Percentiles rank a stretch among this genome's conserved stretches.
phyloP scores from a whole-genome alignment of 2,113 vertebrate genomes.

The Verasper variegatus region DNA sequence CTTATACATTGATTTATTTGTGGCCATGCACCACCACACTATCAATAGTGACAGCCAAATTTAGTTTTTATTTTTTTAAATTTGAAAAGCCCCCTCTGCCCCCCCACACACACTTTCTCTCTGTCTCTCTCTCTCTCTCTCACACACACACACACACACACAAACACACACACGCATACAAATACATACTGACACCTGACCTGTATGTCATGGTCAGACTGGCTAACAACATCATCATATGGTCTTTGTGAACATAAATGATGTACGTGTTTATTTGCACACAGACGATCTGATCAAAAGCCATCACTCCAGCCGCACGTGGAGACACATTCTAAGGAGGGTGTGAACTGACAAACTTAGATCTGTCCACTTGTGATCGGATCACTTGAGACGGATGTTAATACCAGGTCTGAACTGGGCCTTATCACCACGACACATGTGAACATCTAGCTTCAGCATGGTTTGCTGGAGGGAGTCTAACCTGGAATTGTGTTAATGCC shows the following conservation, averaged over 20 bases:
- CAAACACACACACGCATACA: background rate
- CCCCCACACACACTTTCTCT: too few species aligned
- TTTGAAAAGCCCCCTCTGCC: too few species aligned
- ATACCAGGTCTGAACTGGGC: background rate
- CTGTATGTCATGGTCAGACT: too few species aligned
- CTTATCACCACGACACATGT: background rate
- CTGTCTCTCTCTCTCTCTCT: too few species aligned
- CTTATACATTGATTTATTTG: too few species aligned
- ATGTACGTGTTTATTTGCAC: too few species aligned
- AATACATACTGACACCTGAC: background rate
- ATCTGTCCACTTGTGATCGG: background rate
- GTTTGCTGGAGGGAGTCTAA: background rate
- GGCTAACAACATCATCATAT: background rate
- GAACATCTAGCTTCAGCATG: background rate
- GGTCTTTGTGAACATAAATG: too few species aligned
- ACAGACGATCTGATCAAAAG: too few species aligned
- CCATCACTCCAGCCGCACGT: background rate
- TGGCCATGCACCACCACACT: too few species aligned
- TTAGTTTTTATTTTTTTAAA: too few species aligned
- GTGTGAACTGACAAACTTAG: background rate
- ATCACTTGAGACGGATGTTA: background rate
- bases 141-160: background rate
- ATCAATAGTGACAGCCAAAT: too few species aligned
- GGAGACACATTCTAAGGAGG: background rate
- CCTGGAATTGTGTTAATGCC: background rate